Evolutionary conservation across 2,113 vertebrate genomes (phyloP), one percentile per base, ranked within the genome.

Genomic region (Ceyx margarethae): DNA sequence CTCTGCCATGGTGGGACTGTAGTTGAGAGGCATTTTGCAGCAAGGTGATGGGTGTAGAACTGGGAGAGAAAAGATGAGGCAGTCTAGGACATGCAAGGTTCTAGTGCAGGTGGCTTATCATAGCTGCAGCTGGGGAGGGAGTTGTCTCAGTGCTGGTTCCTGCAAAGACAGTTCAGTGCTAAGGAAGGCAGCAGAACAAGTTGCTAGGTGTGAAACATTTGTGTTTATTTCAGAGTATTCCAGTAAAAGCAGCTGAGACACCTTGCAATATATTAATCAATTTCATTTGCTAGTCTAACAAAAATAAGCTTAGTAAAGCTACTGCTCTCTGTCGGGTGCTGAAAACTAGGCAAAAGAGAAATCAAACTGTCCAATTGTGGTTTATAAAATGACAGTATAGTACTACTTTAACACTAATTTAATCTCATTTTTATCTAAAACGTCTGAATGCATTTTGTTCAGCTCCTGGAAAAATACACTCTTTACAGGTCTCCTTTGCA

Each of bases 81-180:
- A 48, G 22, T 87, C 40, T 40, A 42, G 48, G 67, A 64, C 10
- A 65, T 1, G 5, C 0, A 0, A 9, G 14, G 33, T 15, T 85
- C 57, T 87, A 11, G 9, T 40, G 40, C 31, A 66, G 28, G 20
- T 66, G 26, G 33, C 15, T 69, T 68, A 21, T 33, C 54, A 13
- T 31, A 35, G 53, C 46, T 79, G 29, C 42, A 31, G 35, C 26
- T 43, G 25, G 12, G 6, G 33, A 76, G 11, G 40, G 16, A 81
- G 11, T 29, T 80, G 15, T 72, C 50, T 82, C 54, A 37, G 1
- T 48, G 71, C 29, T 43, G 35, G 2, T 48, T 84, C 37, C 56
- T 87, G 16, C 15, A 87, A 61, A 69, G 50, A 10, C 42, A 53
- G 33, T 40, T 62, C 13, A 73, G 13, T 11, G 5, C 43, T 62